Evolutionary conservation across 2,797 vertebrate species (phyloP), one percentile per base, ranked within the genome.

Genomic region (Bucorvus abyssinicus): DNA sequence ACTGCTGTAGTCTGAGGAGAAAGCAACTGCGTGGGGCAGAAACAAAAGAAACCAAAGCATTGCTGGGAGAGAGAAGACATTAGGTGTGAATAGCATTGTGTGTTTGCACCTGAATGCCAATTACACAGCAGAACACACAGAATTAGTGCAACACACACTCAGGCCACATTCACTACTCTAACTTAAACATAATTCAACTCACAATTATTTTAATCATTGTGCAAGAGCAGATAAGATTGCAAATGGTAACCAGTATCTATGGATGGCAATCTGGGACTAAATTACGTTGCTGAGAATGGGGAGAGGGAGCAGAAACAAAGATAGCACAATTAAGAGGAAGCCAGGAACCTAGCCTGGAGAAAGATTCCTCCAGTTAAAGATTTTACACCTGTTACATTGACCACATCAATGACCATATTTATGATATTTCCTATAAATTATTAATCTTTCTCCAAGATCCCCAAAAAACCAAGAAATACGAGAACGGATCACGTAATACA

Each of bases 1-100:
- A 24, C 70, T 74, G 56, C 83, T 1, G 10, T 22, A 45, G 79
- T 60, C 70, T 65, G 45, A 74, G 57, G 42, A 61, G 82, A 93
- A 90, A 93, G 65, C 42, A 84, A 74, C 63, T 38, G 1, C 5
- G 1, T 38, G 61, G 63, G 63, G 84, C 90, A 84, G 71, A 84
- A 85, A 85, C 75, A 91, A 87, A 94, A 91, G 67, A 30, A 87
- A 53, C 11, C 64, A 68, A 85, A 92, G 87, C 70, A 76, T 32
- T 78, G 16, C 50, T 18, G 52, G 4, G 86, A 86, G 55, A 67
- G 36, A 70, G 49, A 38, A 7, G 19, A 53, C 44, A 6, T 4
- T 16, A 88, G 64, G 87, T 74, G 49, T 36, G 61, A 90, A 74
- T 14, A 34, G 79, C 17, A 9, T 1, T 30, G 18, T 10, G 36